Evolutionary conservation across 2,888 invertebrate species (phyloP).

Genomic region (Pocota personata): DNA sequence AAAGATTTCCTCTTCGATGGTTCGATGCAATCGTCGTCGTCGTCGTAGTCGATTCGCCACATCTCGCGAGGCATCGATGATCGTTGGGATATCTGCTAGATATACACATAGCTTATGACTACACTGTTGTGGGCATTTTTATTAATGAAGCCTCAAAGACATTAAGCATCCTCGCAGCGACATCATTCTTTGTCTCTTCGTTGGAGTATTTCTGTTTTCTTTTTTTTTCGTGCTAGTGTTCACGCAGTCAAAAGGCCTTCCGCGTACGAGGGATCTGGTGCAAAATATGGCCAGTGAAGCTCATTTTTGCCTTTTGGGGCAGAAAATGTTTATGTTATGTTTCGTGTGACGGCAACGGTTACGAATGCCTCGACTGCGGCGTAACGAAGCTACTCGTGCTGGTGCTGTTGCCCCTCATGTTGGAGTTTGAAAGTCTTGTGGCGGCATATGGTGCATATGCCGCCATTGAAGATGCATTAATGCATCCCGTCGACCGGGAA

Average conservation of each 20-base stretch:
- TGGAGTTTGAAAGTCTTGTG: conserved; percentile 24
- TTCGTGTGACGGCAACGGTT: conserved; percentile 57
- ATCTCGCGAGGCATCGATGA: conserved; percentile 31
- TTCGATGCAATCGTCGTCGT: conserved; percentile 45
- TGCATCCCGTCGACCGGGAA: conserved; percentile 55
- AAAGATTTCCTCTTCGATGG: conserved; percentile 61
- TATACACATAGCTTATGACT: not conserved
- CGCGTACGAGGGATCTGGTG: conserved; percentile 69
- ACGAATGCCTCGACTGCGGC: conserved; percentile 33
- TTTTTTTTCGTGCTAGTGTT: conserved; percentile 43
- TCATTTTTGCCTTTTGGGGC: conserved; percentile 73
- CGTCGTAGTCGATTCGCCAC: conserved; percentile 9
- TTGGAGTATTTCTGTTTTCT: not conserved
- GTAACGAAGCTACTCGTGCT: conserved; percentile 66
- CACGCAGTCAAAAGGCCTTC: conserved; percentile 72
- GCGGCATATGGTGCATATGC: conserved; percentile 42
- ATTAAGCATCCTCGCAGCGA: conserved; percentile 70
- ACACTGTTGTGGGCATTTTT: conserved; percentile 62
- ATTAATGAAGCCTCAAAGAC: conserved; percentile 71
- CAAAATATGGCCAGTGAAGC: conserved; percentile 70
- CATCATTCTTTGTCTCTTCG: conserved; percentile 61
- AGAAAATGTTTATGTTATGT: conserved; percentile 69
- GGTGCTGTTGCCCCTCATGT: conserved; percentile 46
- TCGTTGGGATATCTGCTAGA: conserved; percentile 6
- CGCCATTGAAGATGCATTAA: conserved; percentile 69